Evolutionary conservation across 2,113 vertebrate species (phyloP).

Genomic region (Geococcyx californianus): DNA sequence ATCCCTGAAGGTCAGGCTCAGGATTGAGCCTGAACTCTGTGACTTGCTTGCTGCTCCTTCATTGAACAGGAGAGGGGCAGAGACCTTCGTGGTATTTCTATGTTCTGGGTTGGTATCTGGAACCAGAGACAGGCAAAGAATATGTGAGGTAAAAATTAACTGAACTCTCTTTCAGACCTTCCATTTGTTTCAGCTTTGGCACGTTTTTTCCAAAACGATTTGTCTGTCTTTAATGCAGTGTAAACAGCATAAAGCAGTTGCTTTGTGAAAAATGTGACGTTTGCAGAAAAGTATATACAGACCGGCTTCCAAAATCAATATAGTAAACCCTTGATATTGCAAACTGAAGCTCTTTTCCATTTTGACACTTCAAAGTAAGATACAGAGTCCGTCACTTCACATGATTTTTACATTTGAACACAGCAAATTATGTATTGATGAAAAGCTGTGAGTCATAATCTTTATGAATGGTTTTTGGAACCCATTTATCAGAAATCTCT

Average conservation of each 20-base stretch:
- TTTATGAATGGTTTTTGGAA: constrained; percentile 21
- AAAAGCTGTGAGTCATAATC: background rate
- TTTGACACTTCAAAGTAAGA: constrained; percentile 43
- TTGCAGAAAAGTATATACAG: background rate
- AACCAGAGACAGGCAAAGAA: background rate
- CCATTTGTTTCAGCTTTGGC: background rate
- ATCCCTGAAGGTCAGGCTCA: background rate
- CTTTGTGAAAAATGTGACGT: constrained; percentile 30
- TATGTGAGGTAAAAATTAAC: background rate
- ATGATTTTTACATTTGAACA: constrained; percentile 19
- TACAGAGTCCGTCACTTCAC: background rate
- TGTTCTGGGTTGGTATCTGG: background rate
- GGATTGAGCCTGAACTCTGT: background rate
- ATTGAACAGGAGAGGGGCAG: rapidly evolving
- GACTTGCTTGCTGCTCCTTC: background rate
- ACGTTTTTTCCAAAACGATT: background rate
- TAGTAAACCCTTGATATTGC: background rate
- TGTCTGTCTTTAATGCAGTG: background rate
- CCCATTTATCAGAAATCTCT: background rate
- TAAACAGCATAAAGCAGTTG: constrained; percentile 7
- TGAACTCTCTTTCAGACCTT: background rate
- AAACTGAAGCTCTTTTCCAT: background rate
- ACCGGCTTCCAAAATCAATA: constrained; percentile 53
- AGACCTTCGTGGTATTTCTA: background rate
- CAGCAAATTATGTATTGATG: background rate